These are phyloP conservation scores for Pseudochirops cupreus DNA, from an alignment of 2,797 vertebrate species.

Conservation along the genomic window DNA sequence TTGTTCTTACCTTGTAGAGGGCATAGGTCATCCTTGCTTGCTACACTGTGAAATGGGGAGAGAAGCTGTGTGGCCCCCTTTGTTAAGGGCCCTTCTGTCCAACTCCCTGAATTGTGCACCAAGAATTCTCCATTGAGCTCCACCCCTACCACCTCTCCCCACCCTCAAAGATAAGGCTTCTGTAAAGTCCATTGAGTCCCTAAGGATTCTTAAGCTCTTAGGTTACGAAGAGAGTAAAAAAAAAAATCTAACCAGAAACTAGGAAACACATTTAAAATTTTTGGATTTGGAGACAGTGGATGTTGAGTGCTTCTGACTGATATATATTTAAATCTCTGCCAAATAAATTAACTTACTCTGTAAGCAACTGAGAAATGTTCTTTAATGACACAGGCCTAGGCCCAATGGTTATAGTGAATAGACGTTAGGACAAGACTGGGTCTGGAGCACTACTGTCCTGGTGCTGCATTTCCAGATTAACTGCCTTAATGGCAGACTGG, in stretches of 20 bases:
- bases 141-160: not conserved
- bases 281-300: not conserved
- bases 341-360: not conserved
- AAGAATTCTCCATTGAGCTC: not conserved
- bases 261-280: not conserved
- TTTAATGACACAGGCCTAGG: slow-evolving; percentile 20
- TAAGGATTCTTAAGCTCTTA: not conserved
- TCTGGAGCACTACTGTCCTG: slow-evolving; percentile 19
- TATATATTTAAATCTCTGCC: not conserved
- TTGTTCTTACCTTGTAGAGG: not conserved
- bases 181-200: fast-evolving
- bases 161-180: not conserved
- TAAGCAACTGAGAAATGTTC: not conserved
- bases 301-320: not conserved
- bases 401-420: slow-evolving; percentile 10
- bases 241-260: not conserved
- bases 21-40: not conserved
- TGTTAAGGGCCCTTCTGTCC: not conserved
- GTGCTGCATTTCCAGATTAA: not conserved
- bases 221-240: not conserved
- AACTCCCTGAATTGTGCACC: not conserved
- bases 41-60: not conserved
- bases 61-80: fast-evolving
- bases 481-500: slow-evolving; percentile 32
- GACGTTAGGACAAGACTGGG: slow-evolving; percentile 11